Evolutionary conservation across 2,797 vertebrate genomes (phyloP), one percentile per base, ranked within the genome.

Genomic region (Myripristis murdjan): DNA sequence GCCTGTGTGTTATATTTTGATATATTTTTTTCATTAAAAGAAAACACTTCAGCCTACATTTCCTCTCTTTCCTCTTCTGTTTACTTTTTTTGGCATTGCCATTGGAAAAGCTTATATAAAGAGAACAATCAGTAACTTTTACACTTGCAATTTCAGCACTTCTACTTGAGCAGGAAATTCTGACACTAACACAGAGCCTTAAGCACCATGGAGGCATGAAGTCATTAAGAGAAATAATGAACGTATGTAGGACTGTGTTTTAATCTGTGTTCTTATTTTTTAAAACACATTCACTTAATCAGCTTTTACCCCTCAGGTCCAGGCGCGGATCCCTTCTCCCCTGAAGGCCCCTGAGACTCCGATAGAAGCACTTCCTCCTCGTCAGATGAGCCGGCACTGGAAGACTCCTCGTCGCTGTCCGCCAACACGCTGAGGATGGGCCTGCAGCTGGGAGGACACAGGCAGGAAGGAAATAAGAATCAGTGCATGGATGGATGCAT

Each of bases 351-450:
- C 26, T 75, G 11, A 11, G 91, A 81, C 62, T 97, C 95, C 16
- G 91, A 74, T 1, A 89, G 11, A 1, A 88, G n/a, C 1, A 79
- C 16, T 1, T 97, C 96, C 9, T 97, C 97, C 60, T 97, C 97
- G 0, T 98, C 97, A 0, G 96, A 96, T 5, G 97, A 97, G 10
- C 94, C 96, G 0, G 96, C 96, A 0, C 96, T 97, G 77, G 96
- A 97, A 0, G 97, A 97, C 82, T 97, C 97, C 0, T 96, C 96
- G 0, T 97, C 97, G 0, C 97, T 97, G 89, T 97, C 95, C 1
- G 95, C 95, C 85, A 98, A 84, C 51, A 96, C 92, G 24, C 89
- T 88, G 62, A 93, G 82, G 75, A 93, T 63, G 1, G 90, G 82
- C 54, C 89, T 94, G 76, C 75, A 89, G 68, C 87, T 92, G 59